Evolutionary conservation across 2,888 invertebrate species (phyloP).

Genomic region (Psylliodes chrysocephalus): DNA sequence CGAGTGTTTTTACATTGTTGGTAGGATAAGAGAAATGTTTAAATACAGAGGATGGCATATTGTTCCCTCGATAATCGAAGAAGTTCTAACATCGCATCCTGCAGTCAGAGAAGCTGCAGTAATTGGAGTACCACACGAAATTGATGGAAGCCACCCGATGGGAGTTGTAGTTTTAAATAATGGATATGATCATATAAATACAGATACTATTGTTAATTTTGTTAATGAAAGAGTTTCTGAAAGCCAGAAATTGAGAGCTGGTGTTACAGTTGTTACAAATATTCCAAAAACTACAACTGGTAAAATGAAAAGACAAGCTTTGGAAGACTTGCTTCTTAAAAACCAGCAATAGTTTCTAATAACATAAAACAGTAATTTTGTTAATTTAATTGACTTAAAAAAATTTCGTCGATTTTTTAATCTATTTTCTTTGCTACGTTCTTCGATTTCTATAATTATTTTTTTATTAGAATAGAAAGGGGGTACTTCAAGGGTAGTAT

Average conservation of each 20-base stretch:
- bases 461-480: too few relatives aligned
- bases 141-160: conserved; percentile 76
- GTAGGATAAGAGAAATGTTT: conserved; percentile 64
- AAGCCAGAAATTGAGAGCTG: conserved; percentile 36
- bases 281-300: conserved; percentile 25
- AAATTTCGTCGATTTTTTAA: too few relatives aligned
- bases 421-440: too few relatives aligned
- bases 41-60: conserved; percentile 66
- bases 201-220: conserved; percentile 60
- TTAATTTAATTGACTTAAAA: too few relatives aligned
- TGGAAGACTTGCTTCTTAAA: not conserved
- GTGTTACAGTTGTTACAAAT: conserved; percentile 34
- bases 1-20: conserved; percentile 63
- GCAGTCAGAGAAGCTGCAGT: conserved; percentile 82
- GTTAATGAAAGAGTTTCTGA: conserved; percentile 34
- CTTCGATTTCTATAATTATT: too few relatives aligned
- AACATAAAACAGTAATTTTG: too few relatives aligned
- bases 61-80: conserved; percentile 84
- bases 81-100: conserved; percentile 74
- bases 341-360: too few relatives aligned
- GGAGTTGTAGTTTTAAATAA: conserved; percentile 35
- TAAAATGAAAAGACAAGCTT: not conserved
- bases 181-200: conserved; percentile 51
- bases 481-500: too few relatives aligned
- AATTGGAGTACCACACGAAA: conserved; percentile 71